These are phyloP conservation scores for Lethenteron reissneri DNA, from an alignment of 2,113 vertebrate species.

Conservation along the genomic window DNA sequence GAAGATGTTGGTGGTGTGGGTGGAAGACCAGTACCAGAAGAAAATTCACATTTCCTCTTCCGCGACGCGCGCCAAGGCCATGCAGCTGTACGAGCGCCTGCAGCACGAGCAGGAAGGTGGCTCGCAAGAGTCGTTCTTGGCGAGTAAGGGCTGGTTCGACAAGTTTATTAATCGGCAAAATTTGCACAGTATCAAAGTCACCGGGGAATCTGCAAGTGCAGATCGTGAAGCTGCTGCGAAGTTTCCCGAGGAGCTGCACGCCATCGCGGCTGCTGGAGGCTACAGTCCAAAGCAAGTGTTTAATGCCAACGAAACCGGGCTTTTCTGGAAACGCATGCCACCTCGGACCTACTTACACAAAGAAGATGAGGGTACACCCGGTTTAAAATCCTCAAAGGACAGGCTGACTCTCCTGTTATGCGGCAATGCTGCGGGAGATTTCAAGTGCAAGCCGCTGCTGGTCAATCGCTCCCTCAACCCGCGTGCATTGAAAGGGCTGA, in stretches of 20 bases:
- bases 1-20: background rate
- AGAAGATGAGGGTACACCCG: background rate
- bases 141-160: conserved; percentile 4
- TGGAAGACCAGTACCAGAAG: conserved; percentile 5
- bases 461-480: background rate
- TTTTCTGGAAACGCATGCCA: background rate
- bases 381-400: background rate
- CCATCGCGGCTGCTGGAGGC: background rate
- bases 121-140: background rate
- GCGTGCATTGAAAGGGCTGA: background rate
- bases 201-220: background rate
- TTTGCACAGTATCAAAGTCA: background rate
- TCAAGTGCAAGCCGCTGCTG: background rate
- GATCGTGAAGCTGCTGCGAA: background rate
- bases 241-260: background rate
- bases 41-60: background rate
- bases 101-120: background rate
- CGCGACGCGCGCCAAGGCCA: background rate
- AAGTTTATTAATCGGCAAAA: background rate
- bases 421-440: conserved; percentile 3
- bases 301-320: background rate
- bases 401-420: conserved; percentile 4
- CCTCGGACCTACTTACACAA: background rate
- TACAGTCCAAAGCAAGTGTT: conserved; percentile 5
- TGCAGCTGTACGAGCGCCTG: background rate